phyloP scores from a whole-genome alignment of 2,888 invertebrate genomes.

The Ennomos erosarius region DNA sequence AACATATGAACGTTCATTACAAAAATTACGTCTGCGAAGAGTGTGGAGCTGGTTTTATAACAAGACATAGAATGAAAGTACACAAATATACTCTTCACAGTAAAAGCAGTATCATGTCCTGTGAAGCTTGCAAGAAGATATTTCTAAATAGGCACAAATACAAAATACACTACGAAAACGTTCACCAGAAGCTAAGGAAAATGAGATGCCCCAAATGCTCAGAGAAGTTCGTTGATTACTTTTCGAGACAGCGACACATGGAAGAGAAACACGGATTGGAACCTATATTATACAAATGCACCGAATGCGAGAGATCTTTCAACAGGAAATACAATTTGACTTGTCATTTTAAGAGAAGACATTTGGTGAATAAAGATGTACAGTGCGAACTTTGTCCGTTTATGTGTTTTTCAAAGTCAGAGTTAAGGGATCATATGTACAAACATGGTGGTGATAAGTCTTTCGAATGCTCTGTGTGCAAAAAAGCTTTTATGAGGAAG shows the following conservation, averaged over 20 bases:
- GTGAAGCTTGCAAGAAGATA: constrained; percentile 65
- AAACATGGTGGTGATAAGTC: constrained; percentile 52
- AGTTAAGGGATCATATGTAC: constrained; percentile 56
- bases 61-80: constrained; percentile 66
- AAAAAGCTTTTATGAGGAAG: constrained; percentile 53
- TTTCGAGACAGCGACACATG: constrained; percentile 68
- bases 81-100: constrained; percentile 66
- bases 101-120: constrained; percentile 33
- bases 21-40: constrained; percentile 73
- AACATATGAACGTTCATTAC: constrained; percentile 75
- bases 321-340: constrained; percentile 62
- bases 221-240: constrained; percentile 68
- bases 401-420: constrained; percentile 68
- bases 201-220: constrained; percentile 70
- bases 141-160: constrained; percentile 62
- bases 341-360: constrained; percentile 67
- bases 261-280: constrained; percentile 63
- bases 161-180: constrained; percentile 64
- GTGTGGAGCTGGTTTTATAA: constrained; percentile 72
- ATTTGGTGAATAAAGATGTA: constrained; percentile 62
- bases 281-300: constrained; percentile 66
- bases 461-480: constrained; percentile 67
- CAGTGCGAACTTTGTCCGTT: constrained; percentile 50
- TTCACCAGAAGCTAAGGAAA: constrained; percentile 62
- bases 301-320: constrained; percentile 64